Base-by-base conservation (phyloP, 1,140 invertebrate genomes). In the Ylistrum balloti region DNA sequence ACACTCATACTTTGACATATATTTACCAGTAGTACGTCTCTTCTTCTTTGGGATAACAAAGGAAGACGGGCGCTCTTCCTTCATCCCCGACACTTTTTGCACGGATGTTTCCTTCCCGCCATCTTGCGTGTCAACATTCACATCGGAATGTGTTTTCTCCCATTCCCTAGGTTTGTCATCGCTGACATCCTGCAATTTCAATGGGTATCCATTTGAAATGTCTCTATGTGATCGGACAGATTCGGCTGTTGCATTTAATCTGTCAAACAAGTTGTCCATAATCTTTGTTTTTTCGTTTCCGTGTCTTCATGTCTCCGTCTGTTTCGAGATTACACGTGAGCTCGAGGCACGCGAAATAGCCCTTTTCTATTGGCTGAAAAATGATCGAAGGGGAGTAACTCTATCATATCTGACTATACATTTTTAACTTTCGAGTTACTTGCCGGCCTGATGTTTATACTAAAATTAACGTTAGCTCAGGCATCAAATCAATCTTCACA, bases 251-350 rank as follows among this genome's bases (percentile, higher is more conserved):
- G 48, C 89, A 91, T 88, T 90, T 28, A 92, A 91, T 87, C 89
- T 91, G 85, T 92, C 92, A 33, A 91, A 91, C 56, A 91, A 88
- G 90, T 91, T 92, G 85, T 89, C 92, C 90, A 91, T 92, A 33
- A 85, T 86, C 85, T 89, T 89, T 89, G 85, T 35, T 86, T 85
- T 85, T 35, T 38, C 85, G 56, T 34, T 96, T 97, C 74, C 56
- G 56, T 74, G 56, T 74, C 56, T 74, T 74, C 56, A 74, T 74
- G 56, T 74, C 56, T 74, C 56, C 56, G 56, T 74, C 56, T 74
- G 56, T 74, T 74, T 74, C 56, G 56, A 74, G 56, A 74, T 74
- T 74, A 74, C 56, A 74, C 56, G 56, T 74, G 56, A 74, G 56
- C 56, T 74, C 56, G 56, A 74, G 56, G 56, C 56, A 74, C 56